Conservation (phyloP, 92 coral and sea anemone genomes). For the Metridium senile region DNA sequence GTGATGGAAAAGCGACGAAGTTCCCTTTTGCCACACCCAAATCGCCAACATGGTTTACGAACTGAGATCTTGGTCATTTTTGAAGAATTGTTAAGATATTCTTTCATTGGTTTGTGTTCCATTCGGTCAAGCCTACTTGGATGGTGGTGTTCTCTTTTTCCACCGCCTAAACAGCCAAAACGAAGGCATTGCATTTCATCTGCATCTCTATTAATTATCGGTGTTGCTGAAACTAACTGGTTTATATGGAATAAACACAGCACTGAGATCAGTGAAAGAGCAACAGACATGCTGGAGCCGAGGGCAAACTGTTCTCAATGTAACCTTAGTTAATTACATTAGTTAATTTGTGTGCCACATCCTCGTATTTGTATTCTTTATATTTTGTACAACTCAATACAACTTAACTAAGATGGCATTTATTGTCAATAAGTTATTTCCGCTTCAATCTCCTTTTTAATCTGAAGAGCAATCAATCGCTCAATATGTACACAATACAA, state of each 20-base stretch:
- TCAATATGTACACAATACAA: neutral
- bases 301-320: too few relatives aligned
- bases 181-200: constrained; percentile 7
- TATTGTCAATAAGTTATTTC: constrained; percentile 26
- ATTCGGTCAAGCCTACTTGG: too few relatives aligned
- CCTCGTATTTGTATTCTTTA: neutral
- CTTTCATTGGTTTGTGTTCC: too few relatives aligned
- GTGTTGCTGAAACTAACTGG: too few relatives aligned
- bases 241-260: too few relatives aligned
- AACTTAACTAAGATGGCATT: neutral
- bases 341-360: neutral
- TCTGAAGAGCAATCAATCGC: constrained; percentile 28
- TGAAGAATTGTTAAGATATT: neutral
- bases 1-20: too few relatives aligned
- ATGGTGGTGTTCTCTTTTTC: neutral
- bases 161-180: neutral
- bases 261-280: too few relatives aligned
- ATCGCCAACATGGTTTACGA: neutral
- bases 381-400: neutral
- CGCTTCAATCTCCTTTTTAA: constrained; percentile 12
- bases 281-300: too few relatives aligned
- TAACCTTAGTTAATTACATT: neutral
- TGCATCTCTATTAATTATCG: too few relatives aligned
- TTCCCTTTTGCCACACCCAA: neutral
- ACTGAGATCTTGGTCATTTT: neutral